Percentiles rank a stretch among this genome's conserved stretches.
Conservation (phyloP, 2,113 vertebrate species). For the Bucco capensis region DNA sequence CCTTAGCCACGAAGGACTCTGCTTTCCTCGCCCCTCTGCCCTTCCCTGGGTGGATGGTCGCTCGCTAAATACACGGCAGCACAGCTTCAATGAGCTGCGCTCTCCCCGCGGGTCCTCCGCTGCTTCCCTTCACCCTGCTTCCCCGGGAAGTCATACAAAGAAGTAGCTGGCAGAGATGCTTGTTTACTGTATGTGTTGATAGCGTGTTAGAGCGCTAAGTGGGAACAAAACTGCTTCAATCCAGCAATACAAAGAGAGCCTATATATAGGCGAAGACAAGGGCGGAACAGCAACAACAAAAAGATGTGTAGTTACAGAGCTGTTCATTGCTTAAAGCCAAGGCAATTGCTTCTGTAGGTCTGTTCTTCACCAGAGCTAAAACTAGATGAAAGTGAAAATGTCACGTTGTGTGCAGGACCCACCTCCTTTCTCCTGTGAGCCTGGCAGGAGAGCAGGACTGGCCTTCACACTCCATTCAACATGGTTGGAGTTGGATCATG, state of each 20-base stretch:
- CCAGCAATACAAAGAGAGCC: not conserved
- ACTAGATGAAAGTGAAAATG: not conserved
- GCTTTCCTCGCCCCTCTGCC: not conserved
- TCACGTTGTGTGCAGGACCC: not conserved
- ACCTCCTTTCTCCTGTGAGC: not conserved
- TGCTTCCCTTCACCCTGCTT: not conserved
- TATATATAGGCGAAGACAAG: not conserved
- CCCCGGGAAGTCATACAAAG: not conserved
- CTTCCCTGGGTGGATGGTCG: too few relatives aligned
- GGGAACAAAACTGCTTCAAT: not conserved
- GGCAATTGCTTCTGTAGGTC: not conserved
- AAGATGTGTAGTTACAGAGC: not conserved
- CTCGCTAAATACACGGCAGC: not conserved
- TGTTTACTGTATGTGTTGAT: not conserved
- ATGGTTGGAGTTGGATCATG: rapidly evolving
- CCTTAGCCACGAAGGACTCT: not conserved
- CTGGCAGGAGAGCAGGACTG: not conserved
- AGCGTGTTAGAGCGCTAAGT: not conserved
- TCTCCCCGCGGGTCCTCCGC: not conserved
- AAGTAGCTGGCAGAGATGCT: not conserved
- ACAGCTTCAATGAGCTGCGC: not conserved
- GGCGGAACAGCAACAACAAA: not conserved
- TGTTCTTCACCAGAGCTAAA: not conserved
- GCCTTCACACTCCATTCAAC: not conserved
- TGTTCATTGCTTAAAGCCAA: not conserved